phyloP scores from a whole-genome alignment of 1,140 invertebrate species.

The Diuraphis noxia region DNA sequence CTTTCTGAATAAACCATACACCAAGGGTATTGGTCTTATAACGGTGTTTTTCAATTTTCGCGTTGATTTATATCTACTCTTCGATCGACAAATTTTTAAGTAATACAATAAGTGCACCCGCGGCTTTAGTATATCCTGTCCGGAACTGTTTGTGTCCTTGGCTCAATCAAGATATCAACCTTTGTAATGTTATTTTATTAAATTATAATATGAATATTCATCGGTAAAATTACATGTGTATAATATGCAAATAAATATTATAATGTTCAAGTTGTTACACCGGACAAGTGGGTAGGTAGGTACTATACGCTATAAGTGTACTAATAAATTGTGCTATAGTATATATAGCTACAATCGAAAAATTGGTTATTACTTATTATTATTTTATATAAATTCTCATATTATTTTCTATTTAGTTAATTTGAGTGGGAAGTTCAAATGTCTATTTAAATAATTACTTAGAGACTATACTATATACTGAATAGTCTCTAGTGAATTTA shows the following conservation, averaged over 20 bases:
- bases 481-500: not conserved
- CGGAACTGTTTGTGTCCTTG: not conserved
- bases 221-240: not conserved
- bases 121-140: not conserved
- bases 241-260: not conserved
- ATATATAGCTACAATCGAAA: not conserved
- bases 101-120: not conserved
- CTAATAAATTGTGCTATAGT: too few relatives aligned
- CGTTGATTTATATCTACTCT: not conserved
- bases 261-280: not conserved
- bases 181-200: not conserved
- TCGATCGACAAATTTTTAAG: not conserved
- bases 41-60: not conserved
- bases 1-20: not conserved
- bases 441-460: too few relatives aligned
- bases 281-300: not conserved
- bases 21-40: not conserved
- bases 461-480: not conserved
- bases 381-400: not conserved
- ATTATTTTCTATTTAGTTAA: not conserved
- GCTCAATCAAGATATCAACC: not conserved
- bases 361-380: not conserved
- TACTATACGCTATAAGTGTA: not conserved
- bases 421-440: not conserved
- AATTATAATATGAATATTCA: not conserved